Evolutionary conservation across 2,888 invertebrate genomes (phyloP).

Genomic region (Physocephala rufipes): DNA sequence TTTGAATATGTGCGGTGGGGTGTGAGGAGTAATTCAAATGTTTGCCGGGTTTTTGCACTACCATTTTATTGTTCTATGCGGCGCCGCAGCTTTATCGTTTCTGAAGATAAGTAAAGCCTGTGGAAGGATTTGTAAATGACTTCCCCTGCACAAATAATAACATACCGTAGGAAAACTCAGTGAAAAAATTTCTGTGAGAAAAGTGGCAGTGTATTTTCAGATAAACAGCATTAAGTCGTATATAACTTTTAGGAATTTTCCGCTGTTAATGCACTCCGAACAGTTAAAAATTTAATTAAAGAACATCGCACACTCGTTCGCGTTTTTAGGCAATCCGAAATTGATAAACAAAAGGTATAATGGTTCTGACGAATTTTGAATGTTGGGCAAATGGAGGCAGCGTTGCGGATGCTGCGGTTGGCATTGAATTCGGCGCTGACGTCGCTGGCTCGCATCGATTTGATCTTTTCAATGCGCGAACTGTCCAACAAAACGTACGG

Average conservation of each 20-base stretch:
- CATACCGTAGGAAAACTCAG: background rate
- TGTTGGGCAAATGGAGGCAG: conserved; percentile 61
- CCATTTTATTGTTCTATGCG: conserved; percentile 51
- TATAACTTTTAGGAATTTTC: conserved; percentile 54
- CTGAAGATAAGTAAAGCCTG: background rate
- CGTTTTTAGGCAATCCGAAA: conserved; percentile 42
- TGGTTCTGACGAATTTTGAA: conserved; percentile 63
- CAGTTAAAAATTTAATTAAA: background rate
- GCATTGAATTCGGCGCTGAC: conserved; percentile 39
- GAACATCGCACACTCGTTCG: too few species aligned
- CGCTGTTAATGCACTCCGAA: conserved; percentile 41
- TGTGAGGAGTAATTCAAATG: conserved; percentile 17
- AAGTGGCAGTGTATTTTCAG: conserved; percentile 11
- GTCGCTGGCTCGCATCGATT: conserved; percentile 44
- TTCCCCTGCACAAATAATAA: conserved; percentile 5
- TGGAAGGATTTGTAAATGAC: background rate
- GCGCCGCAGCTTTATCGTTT: background rate
- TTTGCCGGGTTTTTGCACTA: conserved; percentile 37
- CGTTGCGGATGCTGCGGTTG: conserved; percentile 34
- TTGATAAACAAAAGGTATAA: conserved; percentile 46
- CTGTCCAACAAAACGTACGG: conserved; percentile 37
- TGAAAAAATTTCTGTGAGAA: conserved; percentile 3
- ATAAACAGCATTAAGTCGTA: conserved; percentile 46
- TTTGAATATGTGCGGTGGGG: conserved; percentile 18
- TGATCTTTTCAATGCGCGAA: conserved; percentile 59